phyloP scores from a whole-genome alignment of 2,888 invertebrate genomes.

The Ceraclea dissimilis region DNA sequence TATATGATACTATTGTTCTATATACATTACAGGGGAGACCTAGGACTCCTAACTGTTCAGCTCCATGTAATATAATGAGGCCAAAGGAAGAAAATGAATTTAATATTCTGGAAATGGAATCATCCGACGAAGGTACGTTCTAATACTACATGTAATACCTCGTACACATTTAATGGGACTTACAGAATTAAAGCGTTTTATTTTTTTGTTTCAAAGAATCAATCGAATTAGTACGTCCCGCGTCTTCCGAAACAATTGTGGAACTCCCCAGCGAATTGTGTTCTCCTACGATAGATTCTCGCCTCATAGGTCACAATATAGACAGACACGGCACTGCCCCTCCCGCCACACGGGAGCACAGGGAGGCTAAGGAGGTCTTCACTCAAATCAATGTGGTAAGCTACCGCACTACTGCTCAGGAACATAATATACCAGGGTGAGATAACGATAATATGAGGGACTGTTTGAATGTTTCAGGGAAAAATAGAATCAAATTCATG shows the following conservation, averaged over 20 bases:
- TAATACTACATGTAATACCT: too few relatives aligned
- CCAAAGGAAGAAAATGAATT: background rate
- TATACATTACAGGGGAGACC: background rate
- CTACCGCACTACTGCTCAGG: background rate
- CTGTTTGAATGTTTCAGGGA: too few relatives aligned
- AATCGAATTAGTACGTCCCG: background rate
- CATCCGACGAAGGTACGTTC: too few relatives aligned
- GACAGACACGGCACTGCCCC: background rate
- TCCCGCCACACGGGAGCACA: background rate
- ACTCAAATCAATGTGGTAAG: background rate
- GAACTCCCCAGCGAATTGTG: background rate
- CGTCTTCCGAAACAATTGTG: background rate
- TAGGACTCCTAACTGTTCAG: background rate
- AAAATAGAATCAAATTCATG: background rate
- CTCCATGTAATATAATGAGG: background rate
- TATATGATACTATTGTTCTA: too few relatives aligned
- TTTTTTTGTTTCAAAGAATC: too few relatives aligned
- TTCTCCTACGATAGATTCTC: background rate
- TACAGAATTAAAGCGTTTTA: too few relatives aligned
- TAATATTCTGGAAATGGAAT: too few relatives aligned
- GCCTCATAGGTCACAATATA: background rate
- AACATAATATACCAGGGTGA: too few relatives aligned
- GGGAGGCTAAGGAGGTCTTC: background rate
- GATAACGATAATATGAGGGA: too few relatives aligned
- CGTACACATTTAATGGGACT: too few relatives aligned